These are phyloP conservation scores for Coleophora deauratella DNA, from an alignment of 2,888 invertebrate species.

Conservation along the genomic window DNA sequence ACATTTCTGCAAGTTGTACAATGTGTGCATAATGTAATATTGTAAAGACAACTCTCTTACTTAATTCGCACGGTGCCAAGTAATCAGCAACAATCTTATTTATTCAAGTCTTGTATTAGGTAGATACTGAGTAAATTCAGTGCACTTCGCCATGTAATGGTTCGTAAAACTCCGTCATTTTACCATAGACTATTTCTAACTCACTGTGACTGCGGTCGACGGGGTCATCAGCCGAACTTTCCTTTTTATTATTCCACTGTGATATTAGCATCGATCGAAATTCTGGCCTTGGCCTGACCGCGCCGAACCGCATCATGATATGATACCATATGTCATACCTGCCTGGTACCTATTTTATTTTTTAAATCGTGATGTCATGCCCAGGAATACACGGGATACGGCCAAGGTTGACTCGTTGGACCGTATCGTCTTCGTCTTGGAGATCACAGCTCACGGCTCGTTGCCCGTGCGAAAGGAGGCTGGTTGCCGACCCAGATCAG, in stretches of 20 bases:
- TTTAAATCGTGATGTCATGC: slow-evolving; percentile 45
- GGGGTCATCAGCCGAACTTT: slow-evolving; percentile 59
- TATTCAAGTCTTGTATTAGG: too few relatives aligned
- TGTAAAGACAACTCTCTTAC: too few relatives aligned
- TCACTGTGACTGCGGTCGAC: too few relatives aligned
- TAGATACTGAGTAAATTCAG: too few relatives aligned
- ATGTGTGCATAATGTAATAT: too few relatives aligned
- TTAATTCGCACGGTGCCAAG: too few relatives aligned
- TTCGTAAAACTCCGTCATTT: slow-evolving; percentile 38
- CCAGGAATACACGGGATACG: slow-evolving; percentile 52
- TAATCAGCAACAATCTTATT: too few relatives aligned
- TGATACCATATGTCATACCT: background rate
- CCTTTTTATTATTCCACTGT: slow-evolving; percentile 55
- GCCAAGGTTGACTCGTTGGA: slow-evolving; percentile 64
- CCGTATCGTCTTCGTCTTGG: slow-evolving; percentile 32
- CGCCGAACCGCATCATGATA: slow-evolving; percentile 28
- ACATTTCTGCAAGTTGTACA: too few relatives aligned
- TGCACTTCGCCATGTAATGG: too few relatives aligned
- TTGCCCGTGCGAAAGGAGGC: slow-evolving; percentile 57
- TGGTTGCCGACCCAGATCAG: slow-evolving; percentile 54
- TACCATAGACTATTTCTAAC: background rate
- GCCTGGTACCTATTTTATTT: slow-evolving; percentile 9
- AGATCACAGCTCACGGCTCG: slow-evolving; percentile 57
- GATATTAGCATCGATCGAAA: slow-evolving; percentile 43
- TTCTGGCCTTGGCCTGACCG: slow-evolving; percentile 47